Evolutionary conservation across 2,888 invertebrate species (phyloP), one percentile per base, ranked within the genome.

Genomic region (Vannuccia rotundouncinata): DNA sequence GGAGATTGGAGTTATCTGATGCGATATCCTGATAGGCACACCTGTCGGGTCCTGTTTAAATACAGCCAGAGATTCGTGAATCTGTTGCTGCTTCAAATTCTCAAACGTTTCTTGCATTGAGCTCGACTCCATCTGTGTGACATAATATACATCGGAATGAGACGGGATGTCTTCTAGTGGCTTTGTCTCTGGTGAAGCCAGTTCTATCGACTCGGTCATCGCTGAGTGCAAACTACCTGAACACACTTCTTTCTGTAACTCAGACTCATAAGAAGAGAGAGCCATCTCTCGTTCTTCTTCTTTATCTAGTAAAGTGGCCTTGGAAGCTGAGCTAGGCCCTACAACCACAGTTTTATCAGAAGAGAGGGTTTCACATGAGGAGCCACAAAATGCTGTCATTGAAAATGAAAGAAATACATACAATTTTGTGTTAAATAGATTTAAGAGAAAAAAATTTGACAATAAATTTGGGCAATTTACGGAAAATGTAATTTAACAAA

Each of bases 351-450:
- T 66, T 66, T 66, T 66, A 66, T 2, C 45, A 13, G 45, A 17
- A 45, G 45, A 45, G 17, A 45, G 5, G 66, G 66, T 66, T 5
- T 13, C 22, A 66, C 66, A 66, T 27, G 66, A 66, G 66, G 66
- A 66, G 66, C 66, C 66, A 22, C 66, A 66, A 66, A n/a, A 66
- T 66, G 66, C 66, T 66, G 66, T 66, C 5, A 27, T 66, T 22
- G 45, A 45, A 66, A 45, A 66, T 66, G 25, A 66, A 66, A 66
- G 22, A 22, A 22, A 66, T 22, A 66, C 22, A 27, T 27, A 66
- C 2, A 22, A n/a, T 66, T 66, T 66, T 66, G 66, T 22, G 13
- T 5, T 13, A 66, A 66, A 66, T 66, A n/a, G 2, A 2, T 5
- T 5, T 66, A n/a, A n/a, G 25, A 66, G 10, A 66, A 13, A n/a